Base-by-base conservation (phyloP, 1,140 invertebrate species). In the Pseudomyrmex sp. region DNA sequence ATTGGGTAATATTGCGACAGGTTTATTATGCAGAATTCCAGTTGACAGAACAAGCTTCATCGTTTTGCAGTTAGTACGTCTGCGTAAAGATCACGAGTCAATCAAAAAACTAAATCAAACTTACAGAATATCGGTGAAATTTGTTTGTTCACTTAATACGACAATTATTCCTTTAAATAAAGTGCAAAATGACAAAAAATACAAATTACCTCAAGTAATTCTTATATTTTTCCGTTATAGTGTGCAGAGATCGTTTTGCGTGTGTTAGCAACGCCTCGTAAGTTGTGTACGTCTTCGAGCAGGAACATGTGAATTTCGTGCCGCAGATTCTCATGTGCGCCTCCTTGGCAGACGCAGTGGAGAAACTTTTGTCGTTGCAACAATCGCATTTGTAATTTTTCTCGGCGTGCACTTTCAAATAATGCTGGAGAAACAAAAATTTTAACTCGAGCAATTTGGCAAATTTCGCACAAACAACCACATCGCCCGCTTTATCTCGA, bases 241-340 rank as follows among this genome's bases (percentile, higher is more conserved):
- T 84, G 90, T 96, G 96, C 9, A 92, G 92, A 54, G 94, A 93
- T 82, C 96, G 87, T 90, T 95, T 95, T 10, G 94, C 92, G 91
- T 96, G 96, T 0, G 95, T 96, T 3, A 95, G 91, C 5, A 96
- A 87, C 7, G 96, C 95, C 89, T 96, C 95, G 77, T 95, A 95
- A 18, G 93, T 94, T 52, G 89, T 90, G 83, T 96, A 96, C 12
- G 88, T 89, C 54, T 93, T 94, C 4, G 93, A 86, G 90, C 96
- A 96, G 12, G 93, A 92, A 88, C 95, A 96, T 54, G 75, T 93
- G 85, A 95, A 96, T 58, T 91, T 91, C 62, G 91, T 90, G 46
- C 94, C 95, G 89, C 95, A 96, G 85, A 95, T 91, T 82, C 94
- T 93, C 0, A 86, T 54, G 88, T 96, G 96, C 54, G 92, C 93